Evolutionary conservation across 1,140 invertebrate species (phyloP).

Genomic region (Scaptomyza graminum): DNA sequence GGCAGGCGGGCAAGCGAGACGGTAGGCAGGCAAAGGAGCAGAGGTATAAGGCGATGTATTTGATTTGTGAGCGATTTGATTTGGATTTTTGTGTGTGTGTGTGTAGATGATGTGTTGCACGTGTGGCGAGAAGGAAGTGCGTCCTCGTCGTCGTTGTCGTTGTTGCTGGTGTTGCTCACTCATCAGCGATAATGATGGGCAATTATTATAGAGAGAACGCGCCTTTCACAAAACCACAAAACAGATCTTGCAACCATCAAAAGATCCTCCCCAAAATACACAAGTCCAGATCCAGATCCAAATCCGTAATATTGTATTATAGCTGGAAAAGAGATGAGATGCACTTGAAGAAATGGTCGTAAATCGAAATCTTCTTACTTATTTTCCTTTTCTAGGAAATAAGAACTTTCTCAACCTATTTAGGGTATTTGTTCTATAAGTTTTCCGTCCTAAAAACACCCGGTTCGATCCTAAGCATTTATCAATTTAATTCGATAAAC

Average conservation of each 20-base stretch:
- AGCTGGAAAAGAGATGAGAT: neutral
- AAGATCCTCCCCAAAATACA: neutral
- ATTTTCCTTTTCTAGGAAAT: too few relatives aligned
- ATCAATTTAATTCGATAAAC: too few relatives aligned
- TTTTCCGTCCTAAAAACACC: too few relatives aligned
- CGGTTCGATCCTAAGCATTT: too few relatives aligned
- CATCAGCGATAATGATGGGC: slow-evolving; percentile 79
- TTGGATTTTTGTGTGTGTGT: slow-evolving; percentile 35
- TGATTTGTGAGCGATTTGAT: slow-evolving; percentile 76
- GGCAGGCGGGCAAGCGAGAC: neutral
- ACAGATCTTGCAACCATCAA: slow-evolving; percentile 2
- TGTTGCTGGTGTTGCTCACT: slow-evolving; percentile 65
- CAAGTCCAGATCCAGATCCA: neutral
- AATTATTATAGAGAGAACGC: slow-evolving; percentile 57
- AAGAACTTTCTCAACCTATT: too few relatives aligned
- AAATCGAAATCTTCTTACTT: too few relatives aligned
- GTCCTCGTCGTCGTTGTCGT: slow-evolving; percentile 27
- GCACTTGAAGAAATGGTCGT: neutral
- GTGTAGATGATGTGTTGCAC: slow-evolving; percentile 44
- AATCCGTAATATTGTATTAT: neutral
- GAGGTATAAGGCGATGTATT: slow-evolving; percentile 47
- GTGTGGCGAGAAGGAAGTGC: slow-evolving; percentile 58
- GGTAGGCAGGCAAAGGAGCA: neutral
- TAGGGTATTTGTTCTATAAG: too few relatives aligned
- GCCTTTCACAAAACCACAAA: slow-evolving; percentile 30